A percentile compares a stretch with the other conserved stretches of the same genome.
Conservation (phyloP, 2,888 invertebrate genomes). For the Yponomeuta evonymella region DNA sequence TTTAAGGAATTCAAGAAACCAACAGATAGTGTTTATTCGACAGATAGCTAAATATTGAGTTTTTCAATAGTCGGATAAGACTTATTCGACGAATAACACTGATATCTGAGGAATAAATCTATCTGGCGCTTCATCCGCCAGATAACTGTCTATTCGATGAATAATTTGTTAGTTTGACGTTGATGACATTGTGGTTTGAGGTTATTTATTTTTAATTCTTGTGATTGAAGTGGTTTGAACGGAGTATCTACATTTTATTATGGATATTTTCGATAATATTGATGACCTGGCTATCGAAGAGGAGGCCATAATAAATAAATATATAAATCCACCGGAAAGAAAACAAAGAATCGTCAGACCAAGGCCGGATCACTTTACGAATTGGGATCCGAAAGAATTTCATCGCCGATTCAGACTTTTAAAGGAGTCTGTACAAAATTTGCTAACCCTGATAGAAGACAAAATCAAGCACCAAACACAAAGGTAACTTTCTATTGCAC, state of each 20-base stretch:
- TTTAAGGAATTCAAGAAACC: too few relatives aligned
- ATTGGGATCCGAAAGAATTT: slow-evolving; percentile 17
- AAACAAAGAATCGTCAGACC: slow-evolving; percentile 15
- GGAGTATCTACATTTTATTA: not conserved
- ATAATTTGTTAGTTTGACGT: too few relatives aligned
- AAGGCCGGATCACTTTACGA: slow-evolving; percentile 8
- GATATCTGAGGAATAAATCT: too few relatives aligned
- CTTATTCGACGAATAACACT: too few relatives aligned
- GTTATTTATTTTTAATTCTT: not conserved
- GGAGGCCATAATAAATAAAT: slow-evolving; percentile 18
- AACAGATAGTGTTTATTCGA: too few relatives aligned
- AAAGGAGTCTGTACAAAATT: slow-evolving; percentile 15
- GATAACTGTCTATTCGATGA: not conserved
- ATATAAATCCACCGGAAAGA: slow-evolving; percentile 17
- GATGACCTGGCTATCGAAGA: slow-evolving; percentile 18
- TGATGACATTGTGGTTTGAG: too few relatives aligned
- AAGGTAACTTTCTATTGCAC: slow-evolving; percentile 1
- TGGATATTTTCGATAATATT: slow-evolving; percentile 14
- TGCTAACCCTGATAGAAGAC: slow-evolving; percentile 16
- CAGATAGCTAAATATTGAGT: too few relatives aligned
- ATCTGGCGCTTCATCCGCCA: too few relatives aligned
- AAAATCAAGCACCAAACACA: slow-evolving; percentile 18
- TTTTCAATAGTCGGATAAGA: too few relatives aligned
- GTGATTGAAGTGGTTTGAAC: not conserved
- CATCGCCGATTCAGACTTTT: slow-evolving; percentile 18